phyloP scores from a whole-genome alignment of 2,888 invertebrate genomes.

The Caenorhabditis sinica region DNA sequence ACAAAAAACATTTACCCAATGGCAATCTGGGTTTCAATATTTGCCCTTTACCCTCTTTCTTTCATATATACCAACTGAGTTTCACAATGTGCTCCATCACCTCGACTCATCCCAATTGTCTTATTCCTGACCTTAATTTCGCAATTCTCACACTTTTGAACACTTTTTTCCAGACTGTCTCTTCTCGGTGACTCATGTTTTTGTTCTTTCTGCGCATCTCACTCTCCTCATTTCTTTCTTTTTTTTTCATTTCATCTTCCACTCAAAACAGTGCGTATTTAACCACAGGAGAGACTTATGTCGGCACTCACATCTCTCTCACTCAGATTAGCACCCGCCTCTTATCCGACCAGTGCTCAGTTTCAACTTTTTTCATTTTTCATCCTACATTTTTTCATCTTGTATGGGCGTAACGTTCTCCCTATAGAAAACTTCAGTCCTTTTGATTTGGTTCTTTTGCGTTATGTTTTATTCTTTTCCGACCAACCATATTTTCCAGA shows the following conservation, averaged over 20 bases:
- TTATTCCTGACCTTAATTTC: slow-evolving; percentile 24
- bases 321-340: neutral
- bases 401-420: too few species aligned
- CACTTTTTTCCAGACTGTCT: neutral
- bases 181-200: slow-evolving; percentile 57
- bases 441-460: neutral
- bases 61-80: neutral
- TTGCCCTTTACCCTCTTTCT: slow-evolving; percentile 24
- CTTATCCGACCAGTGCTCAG: slow-evolving; percentile 17
- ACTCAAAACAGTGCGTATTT: slow-evolving; percentile 66
- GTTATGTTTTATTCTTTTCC: neutral
- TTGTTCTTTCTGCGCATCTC: slow-evolving; percentile 29
- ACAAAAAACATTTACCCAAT: slow-evolving; percentile 19
- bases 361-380: neutral
- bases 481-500: slow-evolving; percentile 9
- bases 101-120: slow-evolving; percentile 5
- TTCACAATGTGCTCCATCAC: slow-evolving; percentile 26
- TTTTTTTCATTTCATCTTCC: slow-evolving; percentile 1
- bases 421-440: too few species aligned
- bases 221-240: slow-evolving; percentile 3
- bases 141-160: slow-evolving; percentile 18
- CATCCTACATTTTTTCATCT: neutral
- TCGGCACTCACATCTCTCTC: slow-evolving; percentile 34
- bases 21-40: slow-evolving; percentile 9
- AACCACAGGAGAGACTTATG: slow-evolving; percentile 39